Percentiles rank a stretch among this genome's conserved stretches.
Evolutionary conservation across 2,113 vertebrate genomes (phyloP).

Genomic region (Hiodon tergisus): DNA sequence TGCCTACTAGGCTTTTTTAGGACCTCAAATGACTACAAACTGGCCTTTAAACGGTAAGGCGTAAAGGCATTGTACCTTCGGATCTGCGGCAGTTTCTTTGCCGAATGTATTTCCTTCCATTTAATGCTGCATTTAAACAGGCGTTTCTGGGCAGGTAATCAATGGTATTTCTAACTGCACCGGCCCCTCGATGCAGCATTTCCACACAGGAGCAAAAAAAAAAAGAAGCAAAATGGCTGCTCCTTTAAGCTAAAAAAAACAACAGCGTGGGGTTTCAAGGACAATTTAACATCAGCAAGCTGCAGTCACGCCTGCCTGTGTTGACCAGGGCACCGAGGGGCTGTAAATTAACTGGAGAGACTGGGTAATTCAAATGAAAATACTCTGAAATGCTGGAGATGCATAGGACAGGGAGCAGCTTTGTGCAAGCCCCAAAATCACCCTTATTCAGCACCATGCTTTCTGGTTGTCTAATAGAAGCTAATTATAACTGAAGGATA

Average conservation of each 20-base stretch:
- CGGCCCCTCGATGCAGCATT: conserved; percentile 4
- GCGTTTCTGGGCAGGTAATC: conserved; percentile 15
- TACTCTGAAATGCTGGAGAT: conserved; percentile 9
- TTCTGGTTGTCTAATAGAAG: not conserved
- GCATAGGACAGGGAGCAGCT: not conserved
- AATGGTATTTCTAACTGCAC: conserved; percentile 31
- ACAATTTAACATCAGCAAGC: conserved; percentile 48
- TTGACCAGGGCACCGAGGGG: conserved; percentile 9
- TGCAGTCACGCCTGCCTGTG: conserved; percentile 27
- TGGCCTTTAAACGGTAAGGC: not conserved
- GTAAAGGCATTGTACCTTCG: not conserved
- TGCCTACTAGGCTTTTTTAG: conserved; percentile 23
- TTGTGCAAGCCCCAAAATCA: not conserved
- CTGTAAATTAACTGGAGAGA: not conserved
- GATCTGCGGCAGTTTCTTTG: not conserved
- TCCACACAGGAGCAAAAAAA: not conserved
- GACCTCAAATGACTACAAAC: conserved; percentile 19
- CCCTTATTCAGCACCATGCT: not conserved
- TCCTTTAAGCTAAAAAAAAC: not conserved
- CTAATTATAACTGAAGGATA: conserved; percentile 15
- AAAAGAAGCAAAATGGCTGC: not conserved
- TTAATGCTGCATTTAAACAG: too few relatives aligned
- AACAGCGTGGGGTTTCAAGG: conserved; percentile 44
- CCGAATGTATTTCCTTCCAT: too few relatives aligned
- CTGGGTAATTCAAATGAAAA: conserved; percentile 1